phyloP scores from a whole-genome alignment of 1,140 invertebrate species.

The Hetaerina americana region DNA sequence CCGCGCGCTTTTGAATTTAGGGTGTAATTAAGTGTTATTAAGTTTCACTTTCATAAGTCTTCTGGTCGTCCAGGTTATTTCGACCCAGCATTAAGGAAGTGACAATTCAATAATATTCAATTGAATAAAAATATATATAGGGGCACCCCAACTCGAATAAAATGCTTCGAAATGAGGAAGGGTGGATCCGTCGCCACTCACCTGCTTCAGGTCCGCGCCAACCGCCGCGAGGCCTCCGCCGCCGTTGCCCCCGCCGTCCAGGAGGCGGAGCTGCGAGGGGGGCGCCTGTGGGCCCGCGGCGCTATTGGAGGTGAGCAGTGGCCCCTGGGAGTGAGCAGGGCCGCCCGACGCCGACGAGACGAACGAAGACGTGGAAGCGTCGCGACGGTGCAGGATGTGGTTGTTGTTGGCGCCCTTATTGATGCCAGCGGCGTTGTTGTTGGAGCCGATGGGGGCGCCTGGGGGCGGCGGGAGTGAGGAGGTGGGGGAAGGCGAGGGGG shows the following conservation, averaged over 20 bases:
- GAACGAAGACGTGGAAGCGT: not conserved
- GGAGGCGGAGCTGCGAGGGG: not conserved
- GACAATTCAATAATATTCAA: too few relatives aligned
- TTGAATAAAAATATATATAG: too few relatives aligned
- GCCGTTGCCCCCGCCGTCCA: not conserved
- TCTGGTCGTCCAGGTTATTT: too few relatives aligned
- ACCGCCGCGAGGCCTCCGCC: not conserved
- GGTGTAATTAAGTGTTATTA: too few relatives aligned
- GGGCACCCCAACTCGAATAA: too few relatives aligned
- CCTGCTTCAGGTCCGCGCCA: too few relatives aligned
- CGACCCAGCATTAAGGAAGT: too few relatives aligned
- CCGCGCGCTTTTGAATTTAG: too few relatives aligned
- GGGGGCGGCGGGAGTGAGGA: not conserved
- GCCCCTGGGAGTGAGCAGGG: not conserved
- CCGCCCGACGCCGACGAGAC: not conserved
- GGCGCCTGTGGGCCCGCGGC: not conserved
- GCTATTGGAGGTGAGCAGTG: not conserved
- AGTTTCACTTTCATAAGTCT: too few relatives aligned
- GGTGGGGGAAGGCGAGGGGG: not conserved
- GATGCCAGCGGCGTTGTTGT: not conserved
- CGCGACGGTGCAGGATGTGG: not conserved
- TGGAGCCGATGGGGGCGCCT: not conserved
- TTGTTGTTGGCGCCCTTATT: not conserved
- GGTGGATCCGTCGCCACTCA: too few relatives aligned
- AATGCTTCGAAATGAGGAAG: too few relatives aligned